Conservation (phyloP, 2,888 invertebrate species). For the Pachliopta kotzebuea region DNA sequence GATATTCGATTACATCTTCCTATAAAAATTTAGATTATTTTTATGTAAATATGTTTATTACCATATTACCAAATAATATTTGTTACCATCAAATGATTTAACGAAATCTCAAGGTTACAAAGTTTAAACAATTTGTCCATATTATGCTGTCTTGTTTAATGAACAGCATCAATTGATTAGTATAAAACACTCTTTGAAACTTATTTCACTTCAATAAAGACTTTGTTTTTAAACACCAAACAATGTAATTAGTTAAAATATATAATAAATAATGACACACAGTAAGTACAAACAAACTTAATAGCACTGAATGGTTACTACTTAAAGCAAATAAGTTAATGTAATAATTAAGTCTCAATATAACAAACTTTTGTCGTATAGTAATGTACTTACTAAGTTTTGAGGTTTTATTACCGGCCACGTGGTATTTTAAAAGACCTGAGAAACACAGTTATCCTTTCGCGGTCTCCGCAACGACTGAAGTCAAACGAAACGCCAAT, state of each 20-base stretch:
- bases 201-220: background rate
- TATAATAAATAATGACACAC: background rate
- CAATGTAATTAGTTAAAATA: no score
- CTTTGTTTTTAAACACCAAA: background rate
- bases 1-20: background rate
- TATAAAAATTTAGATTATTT: no score
- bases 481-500: slow-evolving; percentile 38
- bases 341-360: background rate
- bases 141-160: slow-evolving; percentile 7
- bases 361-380: slow-evolving; percentile 12
- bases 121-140: slow-evolving; percentile 7
- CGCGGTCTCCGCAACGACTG: slow-evolving; percentile 69
- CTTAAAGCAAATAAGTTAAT: background rate
- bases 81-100: background rate
- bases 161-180: slow-evolving; percentile 3
- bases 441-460: slow-evolving; percentile 54
- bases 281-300: background rate
- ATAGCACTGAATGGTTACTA: background rate
- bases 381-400: slow-evolving; percentile 56
- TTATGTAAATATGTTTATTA: no score
- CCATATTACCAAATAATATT: background rate
- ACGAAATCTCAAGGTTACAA: slow-evolving; percentile 21
- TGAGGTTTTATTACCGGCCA: slow-evolving; percentile 59
- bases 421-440: slow-evolving; percentile 55
- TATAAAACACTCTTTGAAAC: background rate